phyloP scores from a whole-genome alignment of 2,113 vertebrate species.

The Rhizomys pruinosus region DNA sequence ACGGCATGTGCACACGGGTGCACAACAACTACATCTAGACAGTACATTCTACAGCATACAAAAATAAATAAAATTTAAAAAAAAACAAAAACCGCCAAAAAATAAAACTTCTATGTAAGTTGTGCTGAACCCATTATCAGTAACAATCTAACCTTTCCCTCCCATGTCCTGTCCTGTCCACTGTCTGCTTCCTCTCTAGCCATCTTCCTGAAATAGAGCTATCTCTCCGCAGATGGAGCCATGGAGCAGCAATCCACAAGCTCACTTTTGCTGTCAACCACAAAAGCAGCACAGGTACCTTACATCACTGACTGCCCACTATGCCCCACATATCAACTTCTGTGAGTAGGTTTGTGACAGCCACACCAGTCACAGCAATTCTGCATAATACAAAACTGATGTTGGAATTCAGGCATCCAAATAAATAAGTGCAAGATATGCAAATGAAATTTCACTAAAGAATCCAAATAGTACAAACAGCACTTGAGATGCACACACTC shows the following conservation, averaged over 20 bases:
- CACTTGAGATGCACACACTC: background rate
- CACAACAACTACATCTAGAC: no score
- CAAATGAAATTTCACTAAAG: slow-evolving; percentile 52
- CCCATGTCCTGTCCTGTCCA: background rate
- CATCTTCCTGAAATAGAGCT: slow-evolving; percentile 31
- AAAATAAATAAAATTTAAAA: no score
- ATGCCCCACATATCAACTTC: background rate
- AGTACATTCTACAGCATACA: no score
- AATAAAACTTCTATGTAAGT: no score
- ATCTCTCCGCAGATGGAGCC: slow-evolving; percentile 74
- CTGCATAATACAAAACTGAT: background rate
- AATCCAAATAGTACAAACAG: slow-evolving; percentile 23
- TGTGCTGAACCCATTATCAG: no score
- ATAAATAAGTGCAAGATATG: background rate
- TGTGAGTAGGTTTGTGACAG: background rate
- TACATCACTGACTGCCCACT: background rate
- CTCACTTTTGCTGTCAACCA: background rate
- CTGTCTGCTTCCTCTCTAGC: background rate
- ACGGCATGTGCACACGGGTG: no score
- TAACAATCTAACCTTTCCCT: no score
- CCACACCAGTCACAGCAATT: background rate
- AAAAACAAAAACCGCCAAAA: no score
- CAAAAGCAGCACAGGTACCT: background rate
- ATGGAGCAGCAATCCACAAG: slow-evolving; percentile 63
- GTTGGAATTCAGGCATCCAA: no score